These are phyloP conservation scores for Marmota flaviventris DNA, from an alignment of 2,113 vertebrate genomes.

Conservation along the genomic window DNA sequence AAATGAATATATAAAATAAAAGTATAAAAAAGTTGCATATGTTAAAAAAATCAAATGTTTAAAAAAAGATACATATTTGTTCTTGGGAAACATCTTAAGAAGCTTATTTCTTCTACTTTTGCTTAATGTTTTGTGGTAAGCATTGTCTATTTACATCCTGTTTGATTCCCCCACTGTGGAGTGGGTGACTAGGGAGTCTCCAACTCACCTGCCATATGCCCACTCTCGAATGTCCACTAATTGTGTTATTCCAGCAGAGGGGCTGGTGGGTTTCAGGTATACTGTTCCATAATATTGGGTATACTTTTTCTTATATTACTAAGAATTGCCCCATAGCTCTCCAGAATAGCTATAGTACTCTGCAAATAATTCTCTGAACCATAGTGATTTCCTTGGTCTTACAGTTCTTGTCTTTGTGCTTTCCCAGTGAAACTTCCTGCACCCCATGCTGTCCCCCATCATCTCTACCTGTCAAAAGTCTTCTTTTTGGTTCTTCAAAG, in stretches of 20 bases:
- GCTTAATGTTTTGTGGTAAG: background rate
- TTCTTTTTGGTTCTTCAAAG: background rate
- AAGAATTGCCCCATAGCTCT: background rate
- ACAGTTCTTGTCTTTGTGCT: background rate
- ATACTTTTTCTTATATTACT: background rate
- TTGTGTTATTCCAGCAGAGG: background rate
- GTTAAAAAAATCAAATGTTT: too few relatives aligned
- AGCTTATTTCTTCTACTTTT: background rate
- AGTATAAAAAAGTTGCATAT: too few relatives aligned
- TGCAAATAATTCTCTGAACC: background rate
- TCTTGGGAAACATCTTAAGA: background rate
- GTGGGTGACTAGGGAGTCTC: background rate
- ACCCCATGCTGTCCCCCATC: background rate
- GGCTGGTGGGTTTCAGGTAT: background rate
- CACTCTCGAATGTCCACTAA: accelerated
- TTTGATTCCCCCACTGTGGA: too few relatives aligned
- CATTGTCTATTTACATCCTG: background rate
- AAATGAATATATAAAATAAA: too few relatives aligned
- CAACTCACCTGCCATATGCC: background rate
- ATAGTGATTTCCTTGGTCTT: background rate
- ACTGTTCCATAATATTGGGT: background rate
- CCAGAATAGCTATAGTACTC: background rate
- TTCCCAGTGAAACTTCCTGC: background rate
- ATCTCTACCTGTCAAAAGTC: background rate
- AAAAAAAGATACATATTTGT: background rate